Evolutionary conservation across 2,888 invertebrate genomes (phyloP), one percentile per base, ranked within the genome.

Genomic region (Odontothrips loti): DNA sequence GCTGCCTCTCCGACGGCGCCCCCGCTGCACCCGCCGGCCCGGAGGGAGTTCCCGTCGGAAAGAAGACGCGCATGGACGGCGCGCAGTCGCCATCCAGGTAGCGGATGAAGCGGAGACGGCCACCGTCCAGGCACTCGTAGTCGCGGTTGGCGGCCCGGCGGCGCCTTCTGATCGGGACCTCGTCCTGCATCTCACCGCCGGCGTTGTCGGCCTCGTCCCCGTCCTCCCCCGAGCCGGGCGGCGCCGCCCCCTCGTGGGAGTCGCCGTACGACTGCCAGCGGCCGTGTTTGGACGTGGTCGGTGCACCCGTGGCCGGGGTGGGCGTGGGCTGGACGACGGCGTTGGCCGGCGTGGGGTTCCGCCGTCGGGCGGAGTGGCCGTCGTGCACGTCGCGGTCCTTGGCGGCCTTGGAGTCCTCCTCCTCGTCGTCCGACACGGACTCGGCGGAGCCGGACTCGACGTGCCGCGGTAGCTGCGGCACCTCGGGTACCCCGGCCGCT

Each of bases 211-310:
- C 68, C 68, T 75, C 68, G 27, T 8, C 68, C 11, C 10, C 12
- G 27, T 75, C 27, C 27, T 23, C 68, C 23, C 10, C 12, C 11
- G n/a, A n/a, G 11, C 11, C 27, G 68, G 68, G 11, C 27, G 27
- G 23, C 27, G 27, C 12, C 68, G 68, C 68, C 27, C 68, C 68
- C 68, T 75, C 68, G 68, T 75, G 68, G 8, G 68, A 75, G 68
- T 75, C 68, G 27, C 68, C 68, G 68, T 75, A 75, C 8, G 27
- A 12, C 23, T 75, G 68, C 23, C 68, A 23, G 27, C 68, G 68
- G 68, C 68, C 23, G 68, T 11, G 68, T 6, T 43, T 20, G 58
- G 58, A 17, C 58, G 58, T 17, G 58, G 58, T 6, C 58, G 58
- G 58, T 2, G 58, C 17, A 6, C 20, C 58, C 0, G 58, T 58